Conservation (phyloP, 2,888 invertebrate species). For the Siphonodentalium dalli region DNA sequence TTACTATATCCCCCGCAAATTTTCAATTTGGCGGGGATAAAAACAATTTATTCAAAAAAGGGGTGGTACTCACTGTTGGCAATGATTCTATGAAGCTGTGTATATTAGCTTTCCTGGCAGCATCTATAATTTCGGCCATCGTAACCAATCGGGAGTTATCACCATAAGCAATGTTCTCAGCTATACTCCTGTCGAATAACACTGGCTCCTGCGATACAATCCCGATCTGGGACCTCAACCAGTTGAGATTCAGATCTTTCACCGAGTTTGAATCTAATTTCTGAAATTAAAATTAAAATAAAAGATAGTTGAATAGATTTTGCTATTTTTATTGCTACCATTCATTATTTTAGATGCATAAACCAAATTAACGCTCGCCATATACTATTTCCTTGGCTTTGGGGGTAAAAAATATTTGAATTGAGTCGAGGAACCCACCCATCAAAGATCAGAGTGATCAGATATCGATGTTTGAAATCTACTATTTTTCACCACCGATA, state of each 20-base stretch:
- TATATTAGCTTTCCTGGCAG: slow-evolving; percentile 81
- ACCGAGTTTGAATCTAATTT: slow-evolving; percentile 68
- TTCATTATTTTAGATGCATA: neutral
- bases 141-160: slow-evolving; percentile 75
- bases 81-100: slow-evolving; percentile 81
- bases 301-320: too few relatives aligned
- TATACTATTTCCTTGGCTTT: too few relatives aligned
- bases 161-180: slow-evolving; percentile 92
- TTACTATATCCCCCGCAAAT: too few relatives aligned
- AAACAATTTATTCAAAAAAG: too few relatives aligned
- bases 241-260: slow-evolving; percentile 72
- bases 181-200: slow-evolving; percentile 85
- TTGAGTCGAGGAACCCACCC: too few relatives aligned
- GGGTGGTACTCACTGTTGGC: slow-evolving; percentile 70
- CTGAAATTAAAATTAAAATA: slow-evolving; percentile 30
- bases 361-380: too few relatives aligned
- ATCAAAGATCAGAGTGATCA: too few relatives aligned
- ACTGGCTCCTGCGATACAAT: slow-evolving; percentile 93
- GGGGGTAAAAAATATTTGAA: too few relatives aligned
- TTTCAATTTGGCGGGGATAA: too few relatives aligned
- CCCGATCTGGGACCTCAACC: slow-evolving; percentile 80
- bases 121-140: slow-evolving; percentile 76
- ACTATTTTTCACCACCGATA: too few relatives aligned
- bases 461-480: too few relatives aligned
- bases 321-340: neutral